These are phyloP conservation scores for Chirona hameri DNA, from an alignment of 2,888 invertebrate genomes.

Conservation along the genomic window DNA sequence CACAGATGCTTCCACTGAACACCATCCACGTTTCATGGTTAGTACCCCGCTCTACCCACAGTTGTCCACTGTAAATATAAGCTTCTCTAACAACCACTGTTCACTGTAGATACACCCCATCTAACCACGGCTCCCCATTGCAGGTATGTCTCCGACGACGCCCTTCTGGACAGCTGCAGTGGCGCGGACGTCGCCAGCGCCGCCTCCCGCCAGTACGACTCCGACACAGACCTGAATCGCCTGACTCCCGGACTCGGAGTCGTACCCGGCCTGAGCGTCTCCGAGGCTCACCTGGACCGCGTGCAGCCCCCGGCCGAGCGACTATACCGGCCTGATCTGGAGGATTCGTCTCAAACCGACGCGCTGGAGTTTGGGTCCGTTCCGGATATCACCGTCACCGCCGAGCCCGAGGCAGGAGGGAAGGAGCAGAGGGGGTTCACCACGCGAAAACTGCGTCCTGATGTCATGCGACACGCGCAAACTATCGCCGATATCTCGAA, in stretches of 20 bases:
- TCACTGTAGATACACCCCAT: too few species aligned
- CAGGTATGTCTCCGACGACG: slow-evolving; percentile 2
- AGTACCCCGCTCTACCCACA: too few species aligned
- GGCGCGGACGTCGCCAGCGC: not conserved
- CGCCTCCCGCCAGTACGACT: not conserved
- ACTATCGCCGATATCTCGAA: slow-evolving; percentile 26
- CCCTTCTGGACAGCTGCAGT: not conserved
- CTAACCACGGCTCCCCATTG: not conserved
- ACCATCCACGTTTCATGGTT: too few species aligned
- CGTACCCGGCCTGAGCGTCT: not conserved
- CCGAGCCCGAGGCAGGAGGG: not conserved
- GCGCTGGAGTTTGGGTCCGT: not conserved
- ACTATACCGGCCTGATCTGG: slow-evolving; percentile 1
- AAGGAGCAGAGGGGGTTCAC: not conserved
- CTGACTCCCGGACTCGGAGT: not conserved
- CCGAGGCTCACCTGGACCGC: slow-evolving; percentile 2
- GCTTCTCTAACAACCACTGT: too few species aligned
- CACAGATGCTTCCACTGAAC: too few species aligned
- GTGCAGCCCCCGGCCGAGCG: slow-evolving; percentile 1
- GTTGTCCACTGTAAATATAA: too few species aligned
- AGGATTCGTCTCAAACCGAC: not conserved
- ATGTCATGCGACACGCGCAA: slow-evolving; percentile 6
- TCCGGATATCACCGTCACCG: not conserved
- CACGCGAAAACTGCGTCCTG: not conserved
- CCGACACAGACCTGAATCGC: not conserved